A percentile compares a stretch with the other conserved stretches of the same genome.
phyloP scores from a whole-genome alignment of 1,140 invertebrate genomes.

The Homalodisca vitripennis region DNA sequence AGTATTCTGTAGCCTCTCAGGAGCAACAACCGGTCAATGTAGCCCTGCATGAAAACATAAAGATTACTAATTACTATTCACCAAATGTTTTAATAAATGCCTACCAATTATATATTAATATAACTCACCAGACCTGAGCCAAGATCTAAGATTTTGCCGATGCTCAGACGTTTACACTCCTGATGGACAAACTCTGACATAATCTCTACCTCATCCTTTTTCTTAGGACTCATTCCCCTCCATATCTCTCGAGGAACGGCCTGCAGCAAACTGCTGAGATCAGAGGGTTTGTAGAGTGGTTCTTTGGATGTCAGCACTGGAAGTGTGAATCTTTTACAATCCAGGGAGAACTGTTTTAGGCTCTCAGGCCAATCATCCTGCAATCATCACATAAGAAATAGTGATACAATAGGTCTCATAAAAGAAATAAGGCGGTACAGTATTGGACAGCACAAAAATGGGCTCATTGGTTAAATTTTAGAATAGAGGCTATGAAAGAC shows the following conservation, averaged over 20 bases:
- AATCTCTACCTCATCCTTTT: constrained; percentile 65
- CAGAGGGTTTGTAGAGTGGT: not conserved
- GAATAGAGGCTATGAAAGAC: too few relatives aligned
- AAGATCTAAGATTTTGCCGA: constrained; percentile 69
- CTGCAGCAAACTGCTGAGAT: constrained; percentile 30
- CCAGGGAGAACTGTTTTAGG: not conserved
- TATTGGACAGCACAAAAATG: too few relatives aligned
- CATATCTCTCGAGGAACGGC: constrained; percentile 43
- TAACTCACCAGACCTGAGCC: constrained; percentile 70
- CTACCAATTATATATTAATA: too few relatives aligned
- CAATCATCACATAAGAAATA: too few relatives aligned
- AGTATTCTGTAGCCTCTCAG: constrained; percentile 5
- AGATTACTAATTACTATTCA: not conserved
- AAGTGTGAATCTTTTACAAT: constrained; percentile 8
- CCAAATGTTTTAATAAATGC: too few relatives aligned
- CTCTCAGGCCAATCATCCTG: not conserved
- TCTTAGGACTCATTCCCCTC: constrained; percentile 58
- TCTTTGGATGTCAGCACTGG: not conserved
- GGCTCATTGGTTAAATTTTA: too few relatives aligned
- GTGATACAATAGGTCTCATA: too few relatives aligned
- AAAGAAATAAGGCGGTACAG: too few relatives aligned
- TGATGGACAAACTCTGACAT: constrained; percentile 58
- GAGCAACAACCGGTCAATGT: constrained; percentile 3
- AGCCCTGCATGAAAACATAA: constrained; percentile 6
- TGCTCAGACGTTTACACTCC: constrained; percentile 52